A percentile compares a stretch with the other conserved stretches of the same genome.
Evolutionary conservation across 1,140 invertebrate genomes (phyloP).

Genomic region (Achroia grisella): DNA sequence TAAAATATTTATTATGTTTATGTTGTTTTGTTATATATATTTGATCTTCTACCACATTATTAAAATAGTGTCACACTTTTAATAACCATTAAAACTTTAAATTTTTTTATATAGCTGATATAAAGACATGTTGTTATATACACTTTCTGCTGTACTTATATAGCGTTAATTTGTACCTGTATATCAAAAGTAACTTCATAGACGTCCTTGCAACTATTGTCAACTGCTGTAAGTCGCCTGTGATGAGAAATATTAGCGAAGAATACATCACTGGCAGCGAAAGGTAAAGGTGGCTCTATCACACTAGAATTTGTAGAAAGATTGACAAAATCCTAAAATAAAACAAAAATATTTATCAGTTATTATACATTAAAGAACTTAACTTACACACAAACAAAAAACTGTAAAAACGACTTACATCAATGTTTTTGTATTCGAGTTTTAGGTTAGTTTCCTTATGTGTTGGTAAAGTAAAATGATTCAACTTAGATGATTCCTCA

Average conservation of each 20-base stretch:
- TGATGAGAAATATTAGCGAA: slow-evolving; percentile 25
- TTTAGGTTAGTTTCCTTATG: slow-evolving; percentile 33
- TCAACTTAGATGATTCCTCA: slow-evolving; percentile 14
- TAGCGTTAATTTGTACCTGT: slow-evolving; percentile 18
- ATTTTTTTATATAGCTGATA: too few relatives aligned
- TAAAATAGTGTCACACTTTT: too few relatives aligned
- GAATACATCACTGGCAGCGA: slow-evolving; percentile 37
- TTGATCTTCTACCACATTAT: too few relatives aligned
- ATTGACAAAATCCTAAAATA: background rate
- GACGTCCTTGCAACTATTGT: slow-evolving; percentile 37
- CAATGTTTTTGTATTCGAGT: slow-evolving; percentile 24
- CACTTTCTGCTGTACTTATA: background rate
- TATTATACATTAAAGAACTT: too few relatives aligned
- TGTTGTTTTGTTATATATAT: too few relatives aligned
- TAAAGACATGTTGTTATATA: too few relatives aligned
- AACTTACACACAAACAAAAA: background rate
- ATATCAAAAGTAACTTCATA: slow-evolving; percentile 56
- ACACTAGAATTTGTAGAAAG: slow-evolving; percentile 14
- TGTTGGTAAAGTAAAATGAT: slow-evolving; percentile 29
- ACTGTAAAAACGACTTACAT: slow-evolving; percentile 25
- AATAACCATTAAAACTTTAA: too few relatives aligned
- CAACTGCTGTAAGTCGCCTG: slow-evolving; percentile 30
- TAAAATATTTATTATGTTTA: too few relatives aligned
- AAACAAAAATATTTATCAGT: background rate
- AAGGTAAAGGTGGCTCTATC: slow-evolving; percentile 31